Percentiles rank a stretch among this genome's conserved stretches.
These are phyloP conservation scores for Acromyrmex heyeri DNA, from an alignment of 1,140 invertebrate species.

Conservation along the genomic window DNA sequence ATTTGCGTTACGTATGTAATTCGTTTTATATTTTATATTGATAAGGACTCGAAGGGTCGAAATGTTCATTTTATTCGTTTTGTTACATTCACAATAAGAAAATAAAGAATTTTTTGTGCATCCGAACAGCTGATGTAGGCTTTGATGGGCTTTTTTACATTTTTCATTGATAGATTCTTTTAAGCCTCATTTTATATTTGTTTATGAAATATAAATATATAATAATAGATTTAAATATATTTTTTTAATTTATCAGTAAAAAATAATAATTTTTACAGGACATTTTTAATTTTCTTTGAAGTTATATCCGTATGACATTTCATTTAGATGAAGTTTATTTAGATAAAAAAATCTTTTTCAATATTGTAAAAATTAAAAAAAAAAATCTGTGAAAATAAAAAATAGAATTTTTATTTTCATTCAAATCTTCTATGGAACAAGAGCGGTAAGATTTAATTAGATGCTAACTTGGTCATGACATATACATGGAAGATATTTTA, in stretches of 20 bases:
- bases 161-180: too few species aligned
- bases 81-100: too few species aligned
- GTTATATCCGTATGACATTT: background rate
- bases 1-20: too few species aligned
- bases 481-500: slow-evolving; percentile 44
- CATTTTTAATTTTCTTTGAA: background rate
- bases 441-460: slow-evolving; percentile 35
- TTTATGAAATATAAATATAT: too few species aligned
- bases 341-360: background rate
- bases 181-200: too few species aligned
- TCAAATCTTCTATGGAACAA: slow-evolving; percentile 25
- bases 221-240: background rate
- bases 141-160: too few species aligned
- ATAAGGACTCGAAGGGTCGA: too few species aligned
- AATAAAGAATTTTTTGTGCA: too few species aligned
- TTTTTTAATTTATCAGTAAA: background rate
- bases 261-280: background rate
- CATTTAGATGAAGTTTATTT: slow-evolving; percentile 4
- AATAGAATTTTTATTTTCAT: background rate
- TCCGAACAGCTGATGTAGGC: too few species aligned
- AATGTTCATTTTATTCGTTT: too few species aligned
- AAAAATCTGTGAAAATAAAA: background rate
- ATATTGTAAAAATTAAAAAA: background rate
- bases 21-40: too few species aligned
- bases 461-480: slow-evolving; percentile 35